A percentile compares a stretch with the other conserved stretches of the same genome.
These are phyloP conservation scores for Diglossa cyanea DNA, from an alignment of 2,797 vertebrate genomes.

Conservation along the genomic window DNA sequence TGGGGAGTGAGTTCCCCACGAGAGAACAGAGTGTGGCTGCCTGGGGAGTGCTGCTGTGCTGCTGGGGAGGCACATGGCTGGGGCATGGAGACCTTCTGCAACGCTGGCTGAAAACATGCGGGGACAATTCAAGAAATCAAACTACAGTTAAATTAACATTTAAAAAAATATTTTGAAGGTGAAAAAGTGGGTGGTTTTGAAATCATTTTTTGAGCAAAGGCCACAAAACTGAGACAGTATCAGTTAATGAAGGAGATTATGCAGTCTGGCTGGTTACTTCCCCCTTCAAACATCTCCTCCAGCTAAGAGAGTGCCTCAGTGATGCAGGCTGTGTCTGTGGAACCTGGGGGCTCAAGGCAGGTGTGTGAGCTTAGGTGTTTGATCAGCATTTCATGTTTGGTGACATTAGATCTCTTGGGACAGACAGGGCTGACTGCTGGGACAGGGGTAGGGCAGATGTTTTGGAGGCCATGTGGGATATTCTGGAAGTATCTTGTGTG, in stretches of 20 bases:
- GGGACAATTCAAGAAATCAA: background rate
- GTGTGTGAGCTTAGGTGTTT: background rate
- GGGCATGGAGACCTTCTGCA: background rate
- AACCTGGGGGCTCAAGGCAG: background rate
- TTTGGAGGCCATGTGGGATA: background rate
- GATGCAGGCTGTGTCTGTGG: background rate
- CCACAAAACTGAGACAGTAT: background rate
- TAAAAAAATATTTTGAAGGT: background rate
- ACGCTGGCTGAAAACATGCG: background rate
- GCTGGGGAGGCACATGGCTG: background rate
- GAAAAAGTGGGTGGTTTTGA: background rate
- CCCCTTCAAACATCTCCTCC: background rate
- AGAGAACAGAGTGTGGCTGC: background rate
- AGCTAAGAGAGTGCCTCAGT: background rate
- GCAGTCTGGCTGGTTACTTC: background rate
- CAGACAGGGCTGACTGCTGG: background rate
- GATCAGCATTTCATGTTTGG: background rate
- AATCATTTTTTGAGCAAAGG: background rate
- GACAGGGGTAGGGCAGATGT: background rate
- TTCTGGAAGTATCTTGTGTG: background rate
- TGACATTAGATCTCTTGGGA: background rate
- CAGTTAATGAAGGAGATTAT: background rate
- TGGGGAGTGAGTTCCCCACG: accelerated
- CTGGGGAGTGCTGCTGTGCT: accelerated
- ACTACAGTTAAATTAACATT: background rate